These are phyloP conservation scores for Diachrysia chrysitis DNA, from an alignment of 2,888 invertebrate species.

Conservation along the genomic window DNA sequence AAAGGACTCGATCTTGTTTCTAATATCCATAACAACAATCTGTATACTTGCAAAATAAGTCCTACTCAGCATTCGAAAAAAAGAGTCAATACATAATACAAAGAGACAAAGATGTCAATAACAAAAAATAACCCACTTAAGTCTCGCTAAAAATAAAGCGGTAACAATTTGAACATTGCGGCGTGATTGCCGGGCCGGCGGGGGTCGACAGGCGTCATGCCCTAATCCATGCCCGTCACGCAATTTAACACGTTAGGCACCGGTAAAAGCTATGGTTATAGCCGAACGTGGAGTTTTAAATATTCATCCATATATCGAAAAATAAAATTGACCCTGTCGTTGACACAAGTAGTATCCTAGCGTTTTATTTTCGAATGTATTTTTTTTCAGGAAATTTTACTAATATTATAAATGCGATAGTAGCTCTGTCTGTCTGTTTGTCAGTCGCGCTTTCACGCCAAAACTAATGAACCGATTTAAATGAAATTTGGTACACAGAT, in stretches of 20 bases:
- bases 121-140: constrained; percentile 19
- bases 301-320: constrained; percentile 16
- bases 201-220: constrained; percentile 50
- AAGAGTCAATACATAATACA: not conserved
- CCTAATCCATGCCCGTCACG: constrained; percentile 50
- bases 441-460: too few relatives aligned
- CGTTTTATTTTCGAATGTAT: too few relatives aligned
- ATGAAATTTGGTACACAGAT: too few relatives aligned
- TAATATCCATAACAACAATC: too few relatives aligned
- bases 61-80: not conserved
- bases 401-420: too few relatives aligned
- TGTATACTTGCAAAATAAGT: too few relatives aligned
- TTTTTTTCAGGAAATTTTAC: too few relatives aligned
- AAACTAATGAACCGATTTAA: too few relatives aligned
- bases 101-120: not conserved
- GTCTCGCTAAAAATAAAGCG: constrained; percentile 40
- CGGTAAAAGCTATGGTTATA: constrained; percentile 32
- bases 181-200: constrained; percentile 11
- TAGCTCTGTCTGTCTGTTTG: too few relatives aligned
- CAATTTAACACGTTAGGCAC: constrained; percentile 24
- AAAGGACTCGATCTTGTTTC: too few relatives aligned
- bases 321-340: not conserved
- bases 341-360: too few relatives aligned
- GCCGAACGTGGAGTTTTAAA: constrained; percentile 14
- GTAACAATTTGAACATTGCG: constrained; percentile 37